phyloP scores from a whole-genome alignment of 2,888 invertebrate genomes.

The Tachystola acroxantha region DNA sequence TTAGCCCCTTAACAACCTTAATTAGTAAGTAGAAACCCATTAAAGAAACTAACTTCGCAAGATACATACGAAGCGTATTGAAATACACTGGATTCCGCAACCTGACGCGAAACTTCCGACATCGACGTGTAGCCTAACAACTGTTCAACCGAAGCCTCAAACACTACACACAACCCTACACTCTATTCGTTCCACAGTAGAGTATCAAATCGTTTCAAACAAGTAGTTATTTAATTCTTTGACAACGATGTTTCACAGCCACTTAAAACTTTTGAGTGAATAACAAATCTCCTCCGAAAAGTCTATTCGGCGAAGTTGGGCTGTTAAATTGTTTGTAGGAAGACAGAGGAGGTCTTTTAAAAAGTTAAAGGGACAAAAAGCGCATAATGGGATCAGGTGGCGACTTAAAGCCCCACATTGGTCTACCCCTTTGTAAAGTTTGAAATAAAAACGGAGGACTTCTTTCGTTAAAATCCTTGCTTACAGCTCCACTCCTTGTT shows the following conservation, averaged over 20 bases:
- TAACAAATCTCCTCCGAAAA: conserved; percentile 73
- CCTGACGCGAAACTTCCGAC: conserved; percentile 47
- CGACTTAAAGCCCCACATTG: conserved; percentile 13
- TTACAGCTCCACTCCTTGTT: neutral
- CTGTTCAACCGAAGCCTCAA: conserved; percentile 33
- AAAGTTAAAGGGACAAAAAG: conserved; percentile 58
- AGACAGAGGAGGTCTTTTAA: conserved; percentile 57
- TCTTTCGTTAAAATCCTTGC: neutral
- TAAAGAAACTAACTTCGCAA: conserved; percentile 14
- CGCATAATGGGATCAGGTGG: conserved; percentile 46
- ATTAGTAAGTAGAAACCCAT: conserved; percentile 22
- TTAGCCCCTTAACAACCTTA: conserved; percentile 5
- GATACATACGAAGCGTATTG: conserved; percentile 42
- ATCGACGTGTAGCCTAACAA: conserved; percentile 53
- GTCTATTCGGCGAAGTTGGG: conserved; percentile 66
- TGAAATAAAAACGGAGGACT: neutral
- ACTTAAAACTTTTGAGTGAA: conserved; percentile 76
- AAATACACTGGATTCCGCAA: conserved; percentile 49
- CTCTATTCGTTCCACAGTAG: conserved; percentile 31
- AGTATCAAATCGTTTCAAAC: conserved; percentile 31
- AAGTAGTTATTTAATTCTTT: conserved; percentile 61
- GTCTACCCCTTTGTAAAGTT: conserved; percentile 6
- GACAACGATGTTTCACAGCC: conserved; percentile 72
- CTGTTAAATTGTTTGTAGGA: conserved; percentile 70
- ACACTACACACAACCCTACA: conserved; percentile 35